Base-by-base conservation (phyloP, 2,797 vertebrate genomes). In the Macroramphosus scolopax region DNA sequence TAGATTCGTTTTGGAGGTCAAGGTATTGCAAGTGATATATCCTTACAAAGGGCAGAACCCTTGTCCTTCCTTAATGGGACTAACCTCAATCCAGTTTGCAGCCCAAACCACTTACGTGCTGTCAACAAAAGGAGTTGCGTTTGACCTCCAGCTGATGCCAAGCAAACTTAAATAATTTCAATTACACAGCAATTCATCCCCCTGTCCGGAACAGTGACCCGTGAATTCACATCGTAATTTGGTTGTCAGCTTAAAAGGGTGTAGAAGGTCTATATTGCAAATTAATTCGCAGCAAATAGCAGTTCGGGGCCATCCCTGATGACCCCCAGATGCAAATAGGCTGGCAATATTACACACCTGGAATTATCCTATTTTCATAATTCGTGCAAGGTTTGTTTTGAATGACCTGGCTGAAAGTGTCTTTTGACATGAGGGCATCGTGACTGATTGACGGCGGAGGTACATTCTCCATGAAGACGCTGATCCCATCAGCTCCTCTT, bases 391-490 rank as follows among this genome's bases (percentile, higher is more conserved):
- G 45, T 32, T 48, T 48, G 13, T 45, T 47, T 29, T 51, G 37
- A 36, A 36, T 37, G 26, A 13, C 17, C 33, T 16, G 17, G 38
- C 12, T 44, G 20, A 4, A 25, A 38, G n/a, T n/a, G n/a, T n/a
- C n/a, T n/a, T 65, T 34, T 51, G 59, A 44, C 63, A 67, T 53
- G 29, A 50, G 34, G 38, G 40, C 54, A 17, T 41, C 32, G 28
- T 70, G 74, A 70, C 36, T 70, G 65, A 67, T 76, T n/a, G n/a
- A n/a, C n/a, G 45, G 51, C 40, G 56, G 51, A 51, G 32, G 35
- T 42, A 22, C 20, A 67, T 42, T 60, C 50, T 38, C 55, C 56
- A 52, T 35, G 42, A 51, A 59, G 30, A 15, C 54, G 11, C 45
- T 65, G 60, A 63, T 54, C 63, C 66, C 51, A 45, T 50, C 46